Base-by-base conservation (phyloP, 2,888 invertebrate species). In the Phyllotreta striolata region DNA sequence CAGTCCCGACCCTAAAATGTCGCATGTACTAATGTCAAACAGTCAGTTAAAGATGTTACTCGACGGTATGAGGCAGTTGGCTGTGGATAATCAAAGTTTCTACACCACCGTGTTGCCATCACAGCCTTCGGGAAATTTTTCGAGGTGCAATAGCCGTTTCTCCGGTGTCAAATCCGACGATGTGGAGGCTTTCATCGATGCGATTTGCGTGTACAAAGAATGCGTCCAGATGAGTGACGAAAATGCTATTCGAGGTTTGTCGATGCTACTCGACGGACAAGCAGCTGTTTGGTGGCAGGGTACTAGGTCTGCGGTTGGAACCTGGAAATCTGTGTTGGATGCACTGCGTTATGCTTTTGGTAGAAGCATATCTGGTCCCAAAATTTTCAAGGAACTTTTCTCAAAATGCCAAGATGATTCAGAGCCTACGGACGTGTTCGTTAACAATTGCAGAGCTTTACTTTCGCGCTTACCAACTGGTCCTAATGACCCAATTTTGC, bases 201-300 rank as follows among this genome's bases (percentile, higher is more conserved):
- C n/a, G n/a, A n/a, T n/a, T n/a, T n/a, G n/a, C n/a, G n/a, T n/a
- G n/a, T n/a, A n/a, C n/a, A n/a, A n/a, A 61, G 66, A 68, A 13
- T 74, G 73, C 52, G 56, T 66, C 9, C 56, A 65, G 39, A 59
- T 73, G 3, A 56, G 67, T 8, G 70, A 73, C 49, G 37, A 12
- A 1, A 64, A 64, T 41, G 73, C 73, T 24, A 40, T 72, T 12
- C 62, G 60, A 13, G 74, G 72, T n/a, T 56, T 73, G 35, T 65
- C 72, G 1, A 72, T 74, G 71, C 63, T 74, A 12, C 46, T 74
- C 3, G 67, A 68, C 24, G 57, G 55, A 10, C 37, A 47, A 43
- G 72, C 70, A 24, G 71, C 70, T 3, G 63, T 67, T n/a, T 74
- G 72, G 70, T 73, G 62, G 60, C 70, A 73, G 60, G 71, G 71